phyloP scores from a whole-genome alignment of 2,113 vertebrate species.

The Coptodon rendalli region DNA sequence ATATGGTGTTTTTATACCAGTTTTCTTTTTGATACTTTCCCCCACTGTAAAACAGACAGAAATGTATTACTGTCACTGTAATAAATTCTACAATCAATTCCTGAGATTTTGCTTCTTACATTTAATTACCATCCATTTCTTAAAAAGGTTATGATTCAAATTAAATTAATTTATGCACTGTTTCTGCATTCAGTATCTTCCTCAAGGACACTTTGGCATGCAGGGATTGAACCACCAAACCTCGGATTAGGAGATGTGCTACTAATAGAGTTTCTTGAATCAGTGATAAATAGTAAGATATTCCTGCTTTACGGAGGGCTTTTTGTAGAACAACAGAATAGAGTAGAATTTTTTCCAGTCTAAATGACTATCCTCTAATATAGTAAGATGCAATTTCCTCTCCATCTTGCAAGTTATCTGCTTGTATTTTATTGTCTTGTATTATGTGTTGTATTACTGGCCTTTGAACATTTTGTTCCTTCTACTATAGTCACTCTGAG shows the following conservation, averaged over 20 bases:
- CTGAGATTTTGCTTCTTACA: neutral
- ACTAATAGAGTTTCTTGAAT: neutral
- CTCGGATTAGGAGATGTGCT: neutral
- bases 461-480: neutral
- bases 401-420: neutral
- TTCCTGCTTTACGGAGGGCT: neutral
- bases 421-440: neutral
- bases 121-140: neutral
- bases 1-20: neutral
- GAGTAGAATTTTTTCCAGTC: neutral
- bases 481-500: neutral
- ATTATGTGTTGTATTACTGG: neutral
- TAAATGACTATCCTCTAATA: neutral
- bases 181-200: neutral
- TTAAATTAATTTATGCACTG: neutral
- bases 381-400: neutral
- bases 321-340: neutral
- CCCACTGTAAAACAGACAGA: neutral
- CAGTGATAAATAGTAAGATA: neutral
- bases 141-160: neutral
- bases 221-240: neutral
- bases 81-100: neutral
- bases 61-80: neutral
- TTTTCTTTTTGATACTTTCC: neutral
- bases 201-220: neutral